phyloP scores from a whole-genome alignment of 1,140 invertebrate species.

The Araneus ventricosus region DNA sequence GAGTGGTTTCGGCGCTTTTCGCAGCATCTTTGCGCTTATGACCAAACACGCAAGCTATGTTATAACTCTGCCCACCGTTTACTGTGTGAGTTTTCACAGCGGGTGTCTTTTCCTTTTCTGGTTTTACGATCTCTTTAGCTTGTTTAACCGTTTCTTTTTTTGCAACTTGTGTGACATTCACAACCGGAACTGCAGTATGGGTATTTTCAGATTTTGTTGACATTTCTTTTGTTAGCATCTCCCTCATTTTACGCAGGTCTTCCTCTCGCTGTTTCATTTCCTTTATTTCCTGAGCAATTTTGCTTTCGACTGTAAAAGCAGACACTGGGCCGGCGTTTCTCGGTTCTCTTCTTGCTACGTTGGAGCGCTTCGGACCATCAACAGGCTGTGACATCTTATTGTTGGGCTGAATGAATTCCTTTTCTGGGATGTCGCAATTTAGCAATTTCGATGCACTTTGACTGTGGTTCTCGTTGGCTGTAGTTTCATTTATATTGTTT shows the following conservation, averaged over 20 bases:
- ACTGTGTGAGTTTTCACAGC: neutral
- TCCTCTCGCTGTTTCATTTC: conserved; percentile 71
- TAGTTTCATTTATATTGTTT: neutral
- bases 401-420: neutral
- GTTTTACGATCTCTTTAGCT: neutral
- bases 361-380: neutral
- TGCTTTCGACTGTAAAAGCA: conserved; percentile 49
- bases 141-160: conserved; percentile 3
- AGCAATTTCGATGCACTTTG: neutral
- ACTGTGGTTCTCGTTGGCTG: neutral
- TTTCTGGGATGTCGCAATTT: neutral
- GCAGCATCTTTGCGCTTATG: conserved; percentile 26
- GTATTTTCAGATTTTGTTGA: neutral
- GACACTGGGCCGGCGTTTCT: neutral
- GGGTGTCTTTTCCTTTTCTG: neutral
- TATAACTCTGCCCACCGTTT: conserved; percentile 41
- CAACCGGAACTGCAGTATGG: neutral
- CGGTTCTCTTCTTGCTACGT: neutral
- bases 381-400: neutral
- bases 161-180: neutral
- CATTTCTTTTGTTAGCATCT: conserved; percentile 54
- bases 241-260: conserved; percentile 62
- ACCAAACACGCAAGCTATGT: conserved; percentile 59
- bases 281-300: conserved; percentile 69
- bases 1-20: neutral